These are phyloP conservation scores for Conus ventricosus DNA, from an alignment of 1,140 invertebrate species.

Conservation along the genomic window DNA sequence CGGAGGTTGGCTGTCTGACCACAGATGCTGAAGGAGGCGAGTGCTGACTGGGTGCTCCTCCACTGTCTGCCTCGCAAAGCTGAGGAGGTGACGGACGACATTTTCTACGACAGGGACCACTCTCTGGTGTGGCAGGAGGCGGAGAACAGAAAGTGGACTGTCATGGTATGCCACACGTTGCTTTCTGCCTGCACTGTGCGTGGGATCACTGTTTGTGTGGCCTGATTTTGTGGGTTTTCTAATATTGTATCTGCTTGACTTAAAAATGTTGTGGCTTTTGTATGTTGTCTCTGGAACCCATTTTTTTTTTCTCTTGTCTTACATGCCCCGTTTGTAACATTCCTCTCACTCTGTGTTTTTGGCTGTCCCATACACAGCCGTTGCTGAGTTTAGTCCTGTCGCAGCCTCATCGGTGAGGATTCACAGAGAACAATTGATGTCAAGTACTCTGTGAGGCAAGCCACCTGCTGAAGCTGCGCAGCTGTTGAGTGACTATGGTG, in stretches of 20 bases:
- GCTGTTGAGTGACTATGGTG: too few species aligned
- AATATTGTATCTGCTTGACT: neutral
- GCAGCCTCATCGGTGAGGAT: too few species aligned
- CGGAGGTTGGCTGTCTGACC: neutral
- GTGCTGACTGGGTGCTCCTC: constrained; percentile 58
- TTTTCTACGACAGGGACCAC: constrained; percentile 57
- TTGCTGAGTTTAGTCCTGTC: too few species aligned
- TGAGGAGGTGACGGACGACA: constrained; percentile 64
- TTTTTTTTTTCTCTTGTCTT: neutral
- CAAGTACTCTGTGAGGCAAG: too few species aligned
- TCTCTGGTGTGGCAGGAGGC: constrained; percentile 65
- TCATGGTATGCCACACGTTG: constrained; percentile 54
- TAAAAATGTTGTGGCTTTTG: neutral
- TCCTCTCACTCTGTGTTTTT: neutral
- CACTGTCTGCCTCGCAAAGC: constrained; percentile 63
- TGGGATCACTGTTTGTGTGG: neutral
- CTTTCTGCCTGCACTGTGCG: neutral
- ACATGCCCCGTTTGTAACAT: neutral
- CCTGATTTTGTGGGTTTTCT: neutral
- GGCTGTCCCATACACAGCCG: too few species aligned
- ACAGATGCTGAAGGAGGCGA: constrained; percentile 59
- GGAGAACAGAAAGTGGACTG: constrained; percentile 68
- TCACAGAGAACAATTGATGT: too few species aligned
- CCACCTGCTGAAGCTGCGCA: too few species aligned
- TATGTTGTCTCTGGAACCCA: neutral